Conservation (phyloP, 2,888 invertebrate genomes). For the Aphodius granarius region DNA sequence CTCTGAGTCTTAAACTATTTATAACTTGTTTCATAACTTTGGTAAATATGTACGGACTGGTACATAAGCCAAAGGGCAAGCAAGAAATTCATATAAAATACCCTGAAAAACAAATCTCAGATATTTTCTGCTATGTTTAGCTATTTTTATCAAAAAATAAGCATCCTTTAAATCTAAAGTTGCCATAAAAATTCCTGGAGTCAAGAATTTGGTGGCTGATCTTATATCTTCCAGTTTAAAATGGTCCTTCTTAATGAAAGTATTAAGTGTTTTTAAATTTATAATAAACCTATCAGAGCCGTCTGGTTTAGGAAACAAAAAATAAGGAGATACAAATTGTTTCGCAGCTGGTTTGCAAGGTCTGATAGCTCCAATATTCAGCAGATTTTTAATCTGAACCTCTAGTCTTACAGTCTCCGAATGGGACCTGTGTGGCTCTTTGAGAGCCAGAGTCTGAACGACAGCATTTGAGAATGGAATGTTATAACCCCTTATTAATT, state of each 20-base stretch:
- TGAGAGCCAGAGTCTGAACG: not conserved
- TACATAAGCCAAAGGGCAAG: not conserved
- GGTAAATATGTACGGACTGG: not conserved
- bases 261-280: not conserved
- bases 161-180: not conserved
- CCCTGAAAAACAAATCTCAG: not conserved
- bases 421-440: not conserved
- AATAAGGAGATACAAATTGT: not conserved
- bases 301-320: not conserved
- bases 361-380: not conserved
- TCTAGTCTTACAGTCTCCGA: not conserved
- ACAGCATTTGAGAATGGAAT: not conserved
- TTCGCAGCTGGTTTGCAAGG: not conserved
- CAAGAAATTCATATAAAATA: not conserved
- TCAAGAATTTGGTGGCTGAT: not conserved
- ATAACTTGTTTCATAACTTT: not conserved
- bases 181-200: not conserved
- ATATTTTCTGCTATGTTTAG: not conserved
- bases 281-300: not conserved
- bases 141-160: not conserved
- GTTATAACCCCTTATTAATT: not conserved
- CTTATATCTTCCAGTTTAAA: not conserved
- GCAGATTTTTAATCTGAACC: not conserved
- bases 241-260: not conserved
- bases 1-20: not conserved